phyloP scores from a whole-genome alignment of 1,140 invertebrate genomes.

The Zaprionus davidi region DNA sequence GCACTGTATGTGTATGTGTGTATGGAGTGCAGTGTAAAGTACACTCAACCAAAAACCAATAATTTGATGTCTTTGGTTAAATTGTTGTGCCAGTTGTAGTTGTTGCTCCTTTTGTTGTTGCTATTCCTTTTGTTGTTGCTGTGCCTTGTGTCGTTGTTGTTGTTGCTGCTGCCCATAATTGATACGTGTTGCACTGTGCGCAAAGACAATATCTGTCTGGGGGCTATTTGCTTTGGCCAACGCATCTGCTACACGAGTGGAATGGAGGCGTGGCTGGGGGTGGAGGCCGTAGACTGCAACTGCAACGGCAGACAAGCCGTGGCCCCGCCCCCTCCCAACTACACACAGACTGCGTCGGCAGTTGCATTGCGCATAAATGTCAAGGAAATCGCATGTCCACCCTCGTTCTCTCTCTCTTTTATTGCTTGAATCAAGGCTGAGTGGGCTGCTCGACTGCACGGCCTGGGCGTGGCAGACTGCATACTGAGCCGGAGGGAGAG shows the following conservation, averaged over 20 bases:
- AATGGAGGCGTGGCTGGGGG: constrained; percentile 58
- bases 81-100: constrained; percentile 35
- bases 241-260: constrained; percentile 61
- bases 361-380: constrained; percentile 77
- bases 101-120: constrained; percentile 14
- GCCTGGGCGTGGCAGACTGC: constrained; percentile 31
- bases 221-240: constrained; percentile 73
- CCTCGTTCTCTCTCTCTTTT: constrained; percentile 70
- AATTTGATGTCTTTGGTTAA: constrained; percentile 62
- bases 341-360: constrained; percentile 50
- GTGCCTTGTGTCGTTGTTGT: constrained; percentile 35
- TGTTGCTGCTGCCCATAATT: constrained; percentile 67
- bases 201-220: constrained; percentile 77
- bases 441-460: constrained; percentile 25
- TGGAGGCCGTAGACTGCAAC: constrained; percentile 9
- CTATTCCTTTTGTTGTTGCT: constrained; percentile 47
- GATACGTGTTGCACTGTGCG: constrained; percentile 77
- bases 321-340: constrained; percentile 48
- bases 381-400: constrained; percentile 80
- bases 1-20: constrained; percentile 19
- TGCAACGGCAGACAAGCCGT: constrained; percentile 30
- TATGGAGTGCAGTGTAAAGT: constrained; percentile 21
- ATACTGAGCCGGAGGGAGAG: constrained; percentile 2
- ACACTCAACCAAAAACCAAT: constrained; percentile 35
- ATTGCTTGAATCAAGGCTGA: constrained; percentile 48